phyloP scores from a whole-genome alignment of 2,888 invertebrate species.

The Archaeoteleia sp. region DNA sequence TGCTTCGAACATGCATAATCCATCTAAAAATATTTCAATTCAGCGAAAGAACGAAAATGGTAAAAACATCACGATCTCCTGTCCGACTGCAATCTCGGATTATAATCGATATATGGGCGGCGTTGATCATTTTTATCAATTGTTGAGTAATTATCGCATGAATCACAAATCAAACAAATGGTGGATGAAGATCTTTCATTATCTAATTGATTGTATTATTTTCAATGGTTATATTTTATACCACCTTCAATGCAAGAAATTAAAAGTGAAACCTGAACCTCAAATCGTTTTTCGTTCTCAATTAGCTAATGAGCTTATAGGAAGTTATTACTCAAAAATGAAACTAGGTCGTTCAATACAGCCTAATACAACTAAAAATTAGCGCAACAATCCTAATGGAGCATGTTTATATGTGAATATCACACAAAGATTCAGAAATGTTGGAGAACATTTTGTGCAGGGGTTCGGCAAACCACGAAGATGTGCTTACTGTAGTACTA shows the following conservation, averaged over 20 bases:
- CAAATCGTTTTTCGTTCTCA: constrained; percentile 8
- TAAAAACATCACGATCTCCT: constrained; percentile 17
- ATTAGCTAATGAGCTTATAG: constrained; percentile 11
- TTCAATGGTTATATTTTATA: constrained; percentile 33
- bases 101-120: constrained; percentile 33
- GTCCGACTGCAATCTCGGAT: constrained; percentile 23
- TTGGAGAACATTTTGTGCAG: constrained; percentile 1
- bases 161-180: constrained; percentile 27
- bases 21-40: constrained; percentile 13
- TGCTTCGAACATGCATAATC: constrained; percentile 28
- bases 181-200: constrained; percentile 35
- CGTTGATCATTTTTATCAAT: constrained; percentile 27
- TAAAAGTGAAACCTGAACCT: constrained; percentile 2
- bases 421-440: not conserved
- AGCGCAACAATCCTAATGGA: not conserved
- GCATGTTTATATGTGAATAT: not conserved
- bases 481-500: constrained; percentile 7
- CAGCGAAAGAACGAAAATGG: constrained; percentile 22
- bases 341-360: not conserved
- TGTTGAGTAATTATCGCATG: constrained; percentile 11
- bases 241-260: not conserved
- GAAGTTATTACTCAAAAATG: not conserved
- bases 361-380: not conserved
- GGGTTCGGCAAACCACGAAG: not conserved
- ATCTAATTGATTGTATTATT: constrained; percentile 19